Base-by-base conservation (phyloP, 1,140 invertebrate species). In the Dinothrombium tinctorium region DNA sequence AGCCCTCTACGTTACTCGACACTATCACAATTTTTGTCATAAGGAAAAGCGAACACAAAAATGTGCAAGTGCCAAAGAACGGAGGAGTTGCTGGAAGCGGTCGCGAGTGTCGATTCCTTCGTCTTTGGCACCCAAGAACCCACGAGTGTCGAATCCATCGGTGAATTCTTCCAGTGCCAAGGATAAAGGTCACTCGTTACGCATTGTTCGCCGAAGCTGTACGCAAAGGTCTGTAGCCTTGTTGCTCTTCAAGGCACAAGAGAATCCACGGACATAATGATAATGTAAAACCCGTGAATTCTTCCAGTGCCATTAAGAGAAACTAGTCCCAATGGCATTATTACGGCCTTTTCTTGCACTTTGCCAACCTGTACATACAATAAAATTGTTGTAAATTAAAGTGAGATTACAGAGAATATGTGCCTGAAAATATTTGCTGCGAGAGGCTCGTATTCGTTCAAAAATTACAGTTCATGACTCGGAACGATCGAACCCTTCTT, bases 111-210 rank as follows among this genome's bases (percentile, higher is more conserved):
- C 12, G 24, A 43, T 20, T 37, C 42, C 44, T 46, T 53, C 45
- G 42, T 50, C 50, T 50, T 49, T 52, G 51, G 51, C 51, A 53
- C 51, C 38, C 45, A 45, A 53, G 47, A 50, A 53, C 46, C 50
- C 51, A 53, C 51, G 49, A 51, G 37, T 24, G 42, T 37, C 41
- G 14, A 19, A 23, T 23, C 31, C 40, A 50, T 49, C 50, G 50
- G 51, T 52, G 51, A 53, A 53, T 52, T 53, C 51, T 53, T 53
- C 47, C 50, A 53, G 51, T 53, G 51, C 51, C 51, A 53, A 52
- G 50, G 49, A 50, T 41, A 51, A 52, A 21, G 33, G 37, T 36
- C 23, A n/a, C n/a, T n/a, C n/a, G n/a, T n/a, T n/a, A n/a, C n/a
- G n/a, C n/a, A n/a, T n/a, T n/a, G n/a, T n/a, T n/a, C n/a, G n/a